Base-by-base conservation (phyloP, 2,888 invertebrate genomes). In the Carcina quercana region DNA sequence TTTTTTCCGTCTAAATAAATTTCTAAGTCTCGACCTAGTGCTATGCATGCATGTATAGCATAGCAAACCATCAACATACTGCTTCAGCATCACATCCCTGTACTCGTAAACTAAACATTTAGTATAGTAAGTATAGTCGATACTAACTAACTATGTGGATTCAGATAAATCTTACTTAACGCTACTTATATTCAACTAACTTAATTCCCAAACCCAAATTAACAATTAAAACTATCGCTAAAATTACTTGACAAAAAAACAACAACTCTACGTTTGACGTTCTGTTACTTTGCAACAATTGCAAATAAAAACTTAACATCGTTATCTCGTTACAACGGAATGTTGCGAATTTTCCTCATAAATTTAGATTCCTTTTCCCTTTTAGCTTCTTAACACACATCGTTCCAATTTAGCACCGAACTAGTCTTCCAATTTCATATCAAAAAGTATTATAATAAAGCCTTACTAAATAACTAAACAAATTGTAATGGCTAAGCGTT, bases 281-380 rank as follows among this genome's bases (percentile, higher is more conserved):
- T 62, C 59, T 70, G 51, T 13, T 68, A 64, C 59, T 61, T 76
- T 78, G 82, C 80, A 72, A 69, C 60, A 59, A 53, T 61, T 65
- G 82, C 80, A 80, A 83, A 80, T 71, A 70, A 79, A 82, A 82
- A 80, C 76, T 79, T 82, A 82, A 82, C 79, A 76, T 61, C n/a
- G n/a, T n/a, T 62, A 64, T 66, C 51, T 38, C 37, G 49, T 51
- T 50, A 49, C 52, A 55, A 59, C 70, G 83, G 83, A 82, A 83
- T 83, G 80, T 82, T 64, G 74, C 73, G 76, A 75, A 76, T 62
- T 33, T 37, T 20, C 10, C 10, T 24, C 6, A 8, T 11, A 24
- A 30, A 32, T 47, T 52, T 51, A 43, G 25, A 25, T 38, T 36
- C 21, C 56, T 61, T 69, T 74, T 66, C 43, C 56, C 59, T 63